Evolutionary conservation across 2,888 invertebrate genomes (phyloP).

Genomic region (Melolontha melolontha): DNA sequence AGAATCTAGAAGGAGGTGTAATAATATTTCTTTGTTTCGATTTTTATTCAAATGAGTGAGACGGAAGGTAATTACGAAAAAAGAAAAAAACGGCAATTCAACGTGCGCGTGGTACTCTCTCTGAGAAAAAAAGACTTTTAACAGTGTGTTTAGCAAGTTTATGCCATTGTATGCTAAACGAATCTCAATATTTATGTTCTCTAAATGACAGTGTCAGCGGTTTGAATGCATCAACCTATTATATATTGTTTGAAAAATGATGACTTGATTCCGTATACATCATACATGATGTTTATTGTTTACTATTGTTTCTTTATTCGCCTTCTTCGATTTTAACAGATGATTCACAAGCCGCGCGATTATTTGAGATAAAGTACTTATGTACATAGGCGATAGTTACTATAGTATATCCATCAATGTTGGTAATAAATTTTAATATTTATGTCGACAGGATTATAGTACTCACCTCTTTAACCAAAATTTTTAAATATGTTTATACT

Average conservation of each 20-base stretch:
- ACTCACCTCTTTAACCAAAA: too few species aligned
- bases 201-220: slow-evolving; percentile 39
- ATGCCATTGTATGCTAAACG: slow-evolving; percentile 43
- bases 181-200: slow-evolving; percentile 41
- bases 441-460: too few species aligned
- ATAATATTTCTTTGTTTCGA: slow-evolving; percentile 4
- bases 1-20: slow-evolving; percentile 9
- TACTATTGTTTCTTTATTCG: slow-evolving; percentile 21
- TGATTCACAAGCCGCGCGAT: background rate
- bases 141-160: slow-evolving; percentile 38
- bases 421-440: too few species aligned
- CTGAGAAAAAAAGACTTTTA: slow-evolving; percentile 21
- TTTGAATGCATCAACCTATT: slow-evolving; percentile 32
- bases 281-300: slow-evolving; percentile 22
- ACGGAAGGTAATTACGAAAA: slow-evolving; percentile 29
- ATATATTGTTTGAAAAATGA: slow-evolving; percentile 38
- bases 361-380: slow-evolving; percentile 3
- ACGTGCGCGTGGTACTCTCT: slow-evolving; percentile 29
- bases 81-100: slow-evolving; percentile 22
- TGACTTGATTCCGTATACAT: slow-evolving; percentile 28
- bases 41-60: slow-evolving; percentile 33
- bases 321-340: slow-evolving; percentile 18
- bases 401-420: too few species aligned
- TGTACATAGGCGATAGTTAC: too few species aligned
- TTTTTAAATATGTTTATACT: too few species aligned